Conservation (phyloP, 2,888 invertebrate genomes). For the Halictus ligatus region DNA sequence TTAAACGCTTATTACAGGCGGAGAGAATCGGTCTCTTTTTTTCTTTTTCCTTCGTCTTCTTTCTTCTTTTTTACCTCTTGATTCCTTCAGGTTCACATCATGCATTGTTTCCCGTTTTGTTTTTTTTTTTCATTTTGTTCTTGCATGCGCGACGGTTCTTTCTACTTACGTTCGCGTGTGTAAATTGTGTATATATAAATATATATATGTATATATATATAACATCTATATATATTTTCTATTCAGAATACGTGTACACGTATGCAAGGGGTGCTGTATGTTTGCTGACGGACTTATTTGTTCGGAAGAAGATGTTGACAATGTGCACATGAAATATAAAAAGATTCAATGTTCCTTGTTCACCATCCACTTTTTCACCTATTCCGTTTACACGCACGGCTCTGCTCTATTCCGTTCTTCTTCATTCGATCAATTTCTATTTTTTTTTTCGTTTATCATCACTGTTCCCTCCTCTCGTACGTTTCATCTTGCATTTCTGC, state of each 20-base stretch:
- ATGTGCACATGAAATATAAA: constrained; percentile 27
- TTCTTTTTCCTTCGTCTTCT: constrained; percentile 13
- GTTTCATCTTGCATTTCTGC: not conserved
- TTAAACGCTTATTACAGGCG: constrained; percentile 68
- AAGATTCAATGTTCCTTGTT: constrained; percentile 28
- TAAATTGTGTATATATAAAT: constrained; percentile 14
- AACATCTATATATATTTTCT: constrained; percentile 15
- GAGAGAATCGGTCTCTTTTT: constrained; percentile 69
- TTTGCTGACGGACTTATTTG: constrained; percentile 40
- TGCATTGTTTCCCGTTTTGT: constrained; percentile 5
- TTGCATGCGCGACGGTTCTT: constrained; percentile 43
- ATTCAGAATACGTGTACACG: constrained; percentile 1
- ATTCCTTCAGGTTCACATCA: constrained; percentile 11
- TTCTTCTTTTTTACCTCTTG: constrained; percentile 29
- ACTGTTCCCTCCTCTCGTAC: constrained; percentile 16
- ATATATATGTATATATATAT: constrained; percentile 7
- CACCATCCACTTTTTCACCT: constrained; percentile 32
- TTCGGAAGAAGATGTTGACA: constrained; percentile 23
- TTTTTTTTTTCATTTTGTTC: constrained; percentile 13
- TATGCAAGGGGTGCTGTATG: constrained; percentile 32
- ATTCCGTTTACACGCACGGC: constrained; percentile 59
- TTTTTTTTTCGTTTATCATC: constrained; percentile 13
- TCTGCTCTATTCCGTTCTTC: not conserved
- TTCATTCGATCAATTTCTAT: not conserved
- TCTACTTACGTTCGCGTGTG: constrained; percentile 23